Evolutionary conservation across 2,888 invertebrate genomes (phyloP).

Genomic region (Lamellibrachia satsuma): DNA sequence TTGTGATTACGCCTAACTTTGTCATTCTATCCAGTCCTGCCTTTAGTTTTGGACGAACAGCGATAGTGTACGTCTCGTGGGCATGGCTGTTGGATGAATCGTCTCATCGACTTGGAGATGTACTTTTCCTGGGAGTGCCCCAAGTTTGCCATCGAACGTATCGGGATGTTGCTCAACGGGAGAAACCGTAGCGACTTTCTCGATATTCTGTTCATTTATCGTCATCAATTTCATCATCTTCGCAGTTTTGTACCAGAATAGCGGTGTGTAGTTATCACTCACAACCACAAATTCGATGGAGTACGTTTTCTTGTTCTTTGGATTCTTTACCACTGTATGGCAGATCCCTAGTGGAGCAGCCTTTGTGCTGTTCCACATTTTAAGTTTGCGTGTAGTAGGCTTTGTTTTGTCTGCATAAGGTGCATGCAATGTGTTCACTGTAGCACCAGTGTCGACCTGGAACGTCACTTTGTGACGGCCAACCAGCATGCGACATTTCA

Average conservation of each 20-base stretch:
- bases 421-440: conserved; percentile 24
- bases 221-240: not conserved
- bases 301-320: not conserved
- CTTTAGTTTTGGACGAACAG: not conserved
- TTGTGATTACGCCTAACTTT: conserved; percentile 34
- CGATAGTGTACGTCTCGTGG: not conserved
- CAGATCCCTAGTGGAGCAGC: not conserved
- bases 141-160: not conserved
- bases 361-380: not conserved
- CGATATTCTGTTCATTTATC: not conserved
- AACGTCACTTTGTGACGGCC: conserved; percentile 19
- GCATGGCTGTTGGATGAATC: not conserved
- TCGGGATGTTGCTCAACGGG: not conserved
- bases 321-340: conserved; percentile 8
- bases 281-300: too few relatives aligned
- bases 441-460: conserved; percentile 35
- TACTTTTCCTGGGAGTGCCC: not conserved
- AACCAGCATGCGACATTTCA: not conserved
- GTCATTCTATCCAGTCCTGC: not conserved
- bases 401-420: not conserved
- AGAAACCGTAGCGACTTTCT: not conserved
- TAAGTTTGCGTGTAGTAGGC: not conserved
- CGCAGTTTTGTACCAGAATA: not conserved
- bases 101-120: not conserved
- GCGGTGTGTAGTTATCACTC: too few relatives aligned